phyloP scores from a whole-genome alignment of 2,888 invertebrate species.

The Alloscopus bannaensis region DNA sequence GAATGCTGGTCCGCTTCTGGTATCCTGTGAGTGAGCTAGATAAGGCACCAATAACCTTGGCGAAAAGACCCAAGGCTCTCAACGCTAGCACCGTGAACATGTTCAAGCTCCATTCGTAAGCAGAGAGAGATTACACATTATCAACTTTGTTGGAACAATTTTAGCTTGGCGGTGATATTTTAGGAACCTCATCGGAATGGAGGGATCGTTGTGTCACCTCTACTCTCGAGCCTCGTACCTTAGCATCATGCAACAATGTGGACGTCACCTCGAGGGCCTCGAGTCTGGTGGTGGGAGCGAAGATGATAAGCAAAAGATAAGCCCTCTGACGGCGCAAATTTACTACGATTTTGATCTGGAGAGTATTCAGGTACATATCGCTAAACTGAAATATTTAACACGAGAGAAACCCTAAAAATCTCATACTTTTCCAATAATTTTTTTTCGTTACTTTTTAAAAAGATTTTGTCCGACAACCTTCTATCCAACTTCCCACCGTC shows the following conservation, averaged over 20 bases:
- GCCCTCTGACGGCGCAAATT: constrained; percentile 18
- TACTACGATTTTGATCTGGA: constrained; percentile 75
- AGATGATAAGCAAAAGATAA: constrained; percentile 67
- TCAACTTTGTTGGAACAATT: constrained; percentile 23
- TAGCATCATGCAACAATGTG: constrained; percentile 75
- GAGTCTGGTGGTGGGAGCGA: neutral
- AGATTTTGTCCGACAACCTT: constrained; percentile 73
- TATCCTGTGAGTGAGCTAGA: constrained; percentile 75
- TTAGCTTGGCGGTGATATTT: constrained; percentile 21
- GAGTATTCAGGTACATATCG: constrained; percentile 69
- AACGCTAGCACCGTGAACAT: constrained; percentile 51
- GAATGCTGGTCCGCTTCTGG: constrained; percentile 76
- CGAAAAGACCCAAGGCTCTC: constrained; percentile 32
- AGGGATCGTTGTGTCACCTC: constrained; percentile 74
- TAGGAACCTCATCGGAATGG: constrained; percentile 75
- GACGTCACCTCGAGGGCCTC: constrained; percentile 72
- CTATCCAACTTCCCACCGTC: constrained; percentile 43
- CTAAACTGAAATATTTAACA: neutral
- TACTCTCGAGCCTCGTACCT: constrained; percentile 75
- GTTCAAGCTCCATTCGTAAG: constrained; percentile 62
- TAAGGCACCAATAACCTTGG: constrained; percentile 75
- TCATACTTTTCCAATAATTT: neutral
- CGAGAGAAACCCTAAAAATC: neutral
- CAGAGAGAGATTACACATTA: neutral
- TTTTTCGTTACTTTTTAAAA: neutral